A percentile compares a stretch with the other conserved stretches of the same genome.
These are phyloP conservation scores for Hippocampus comes DNA, from an alignment of 2,113 vertebrate species.

Conservation along the genomic window DNA sequence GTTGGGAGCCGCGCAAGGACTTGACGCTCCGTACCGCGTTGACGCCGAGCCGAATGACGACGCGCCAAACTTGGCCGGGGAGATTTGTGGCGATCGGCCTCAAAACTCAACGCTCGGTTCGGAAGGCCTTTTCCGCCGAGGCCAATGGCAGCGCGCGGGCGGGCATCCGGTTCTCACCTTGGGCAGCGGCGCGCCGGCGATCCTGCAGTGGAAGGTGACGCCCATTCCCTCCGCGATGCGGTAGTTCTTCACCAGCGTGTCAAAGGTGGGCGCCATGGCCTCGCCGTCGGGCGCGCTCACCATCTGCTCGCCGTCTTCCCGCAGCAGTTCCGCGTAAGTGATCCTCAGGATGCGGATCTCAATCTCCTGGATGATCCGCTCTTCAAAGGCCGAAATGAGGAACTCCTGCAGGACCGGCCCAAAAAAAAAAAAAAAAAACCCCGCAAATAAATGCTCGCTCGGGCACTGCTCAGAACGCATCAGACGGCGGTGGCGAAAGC, in stretches of 20 bases:
- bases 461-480: too few species aligned
- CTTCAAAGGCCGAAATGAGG: constrained; percentile 91
- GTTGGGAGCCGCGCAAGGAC: not conserved
- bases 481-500: too few species aligned
- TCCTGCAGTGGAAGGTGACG: constrained; percentile 94
- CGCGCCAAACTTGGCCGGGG: too few species aligned
- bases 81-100: too few species aligned
- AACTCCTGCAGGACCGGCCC: constrained; percentile 78
- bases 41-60: too few species aligned
- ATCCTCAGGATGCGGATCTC: constrained; percentile 93
- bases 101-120: too few species aligned
- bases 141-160: too few species aligned
- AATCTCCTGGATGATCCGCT: constrained; percentile 94
- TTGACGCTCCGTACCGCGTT: not conserved
- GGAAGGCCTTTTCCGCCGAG: not conserved
- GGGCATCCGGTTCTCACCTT: constrained; percentile 75
- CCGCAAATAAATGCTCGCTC: too few species aligned
- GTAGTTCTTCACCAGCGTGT: constrained; percentile 89
- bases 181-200: constrained; percentile 85
- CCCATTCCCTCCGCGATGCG: constrained; percentile 91
- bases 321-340: constrained; percentile 85
- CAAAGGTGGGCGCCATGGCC: constrained; percentile 82
- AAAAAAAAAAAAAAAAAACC: not conserved
- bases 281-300: constrained; percentile 82
- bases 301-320: constrained; percentile 88